Percentiles rank a stretch among this genome's conserved stretches.
Conservation (phyloP, 2,113 vertebrate species). For the Otocyon megalotis region DNA sequence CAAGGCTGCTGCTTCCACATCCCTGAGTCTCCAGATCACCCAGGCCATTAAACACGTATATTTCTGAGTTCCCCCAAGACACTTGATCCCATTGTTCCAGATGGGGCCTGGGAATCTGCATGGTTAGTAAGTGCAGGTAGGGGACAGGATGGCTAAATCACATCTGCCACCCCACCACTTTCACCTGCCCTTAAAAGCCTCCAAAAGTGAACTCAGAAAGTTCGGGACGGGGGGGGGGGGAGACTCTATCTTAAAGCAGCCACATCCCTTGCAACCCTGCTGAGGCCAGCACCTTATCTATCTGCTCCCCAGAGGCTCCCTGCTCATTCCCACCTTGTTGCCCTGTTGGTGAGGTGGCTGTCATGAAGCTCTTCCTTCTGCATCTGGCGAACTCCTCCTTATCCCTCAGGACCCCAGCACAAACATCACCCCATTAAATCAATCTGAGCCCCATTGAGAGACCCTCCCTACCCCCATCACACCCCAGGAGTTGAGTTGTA, state of each 20-base stretch:
- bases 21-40: neutral
- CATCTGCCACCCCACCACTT: neutral
- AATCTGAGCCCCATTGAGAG: neutral
- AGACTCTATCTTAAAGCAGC: no score
- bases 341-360: neutral
- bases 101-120: neutral
- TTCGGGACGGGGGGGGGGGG: no score
- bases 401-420: neutral
- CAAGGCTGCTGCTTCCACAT: neutral
- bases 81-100: neutral
- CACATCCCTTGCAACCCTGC: rapidly evolving
- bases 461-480: neutral
- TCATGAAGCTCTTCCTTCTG: neutral
- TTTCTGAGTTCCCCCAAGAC: neutral
- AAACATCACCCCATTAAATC: neutral
- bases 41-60: neutral
- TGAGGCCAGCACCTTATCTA: no score
- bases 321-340: neutral
- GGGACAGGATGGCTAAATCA: neutral
- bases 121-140: neutral
- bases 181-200: neutral
- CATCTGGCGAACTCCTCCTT: neutral
- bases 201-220: neutral
- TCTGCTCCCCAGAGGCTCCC: neutral
- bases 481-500: neutral